Base-by-base conservation (phyloP, 2,797 vertebrate species). In the Amazona finschi region DNA sequence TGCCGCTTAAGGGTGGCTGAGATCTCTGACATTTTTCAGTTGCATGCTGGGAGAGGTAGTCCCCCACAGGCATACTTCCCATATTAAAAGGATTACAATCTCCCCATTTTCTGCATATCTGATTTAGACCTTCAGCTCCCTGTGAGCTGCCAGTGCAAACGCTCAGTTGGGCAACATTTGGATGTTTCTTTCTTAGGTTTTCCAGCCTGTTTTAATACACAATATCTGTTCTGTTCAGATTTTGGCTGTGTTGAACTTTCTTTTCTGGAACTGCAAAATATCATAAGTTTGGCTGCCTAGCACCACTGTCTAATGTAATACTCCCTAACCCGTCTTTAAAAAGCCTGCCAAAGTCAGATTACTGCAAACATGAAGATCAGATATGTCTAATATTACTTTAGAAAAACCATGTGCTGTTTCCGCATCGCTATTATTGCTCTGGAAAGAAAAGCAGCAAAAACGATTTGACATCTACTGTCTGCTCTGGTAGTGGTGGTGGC, bases 191-290 rank as follows among this genome's bases (percentile, higher is more conserved):
- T 78, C 82, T 73, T 65, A 86, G 79, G 31, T 78, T 90, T 95
- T 95, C 73, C 89, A 95, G 87, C 31, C 83, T 71, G 52, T 86
- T 93, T 93, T 71, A 92, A 91, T 96, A 86, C 64, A 95, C 71
- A 91, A 79, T 96, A 91, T 97, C 87, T 96, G 74, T 77, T 89
- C 92, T 95, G 85, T 96, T 96, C 87, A 76, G 73, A 90, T 82
- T 74, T 94, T 97, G 94, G 89, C 94, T 88, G 44, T 66, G 83
- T 44, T 76, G 87, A 88, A 61, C 70, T 93, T 92, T 89, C 70
- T 95, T 82, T 86, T 93, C 90, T 96, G 92, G 92, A 96, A 92
- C 95, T 96, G 89, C 87, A 93, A 93, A 97, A 91, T 95, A 91
- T 92, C 94, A 89, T 88, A 92, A 92, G 66, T 87, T 97, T 96